Percentiles rank a stretch among this genome's conserved stretches.
Conservation (phyloP, 2,888 invertebrate genomes). For the Chymomyza procnemis region DNA sequence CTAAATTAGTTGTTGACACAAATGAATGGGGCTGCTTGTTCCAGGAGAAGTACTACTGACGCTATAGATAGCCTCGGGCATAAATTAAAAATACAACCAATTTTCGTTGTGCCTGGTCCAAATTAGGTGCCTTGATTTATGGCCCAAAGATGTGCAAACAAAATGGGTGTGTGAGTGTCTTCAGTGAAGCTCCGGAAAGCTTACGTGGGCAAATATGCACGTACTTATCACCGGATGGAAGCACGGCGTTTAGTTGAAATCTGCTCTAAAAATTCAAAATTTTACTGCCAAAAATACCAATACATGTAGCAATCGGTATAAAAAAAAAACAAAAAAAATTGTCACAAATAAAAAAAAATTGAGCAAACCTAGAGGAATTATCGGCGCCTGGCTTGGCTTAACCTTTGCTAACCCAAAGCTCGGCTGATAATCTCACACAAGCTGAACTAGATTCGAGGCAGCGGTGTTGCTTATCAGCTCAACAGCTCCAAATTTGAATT, state of each 20-base stretch:
- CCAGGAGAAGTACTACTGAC: slow-evolving; percentile 17
- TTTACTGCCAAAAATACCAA: slow-evolving; percentile 8
- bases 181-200: neutral
- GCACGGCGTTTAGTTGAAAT: slow-evolving; percentile 14
- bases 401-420: slow-evolving; percentile 46
- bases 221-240: slow-evolving; percentile 49
- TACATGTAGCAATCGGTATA: neutral
- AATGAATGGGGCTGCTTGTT: neutral
- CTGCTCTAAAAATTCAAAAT: slow-evolving; percentile 8
- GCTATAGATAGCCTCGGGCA: slow-evolving; percentile 32
- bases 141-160: slow-evolving; percentile 7
- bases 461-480: slow-evolving; percentile 41
- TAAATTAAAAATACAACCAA: slow-evolving; percentile 24
- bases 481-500: slow-evolving; percentile 9
- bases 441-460: slow-evolving; percentile 59
- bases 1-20: slow-evolving; percentile 1
- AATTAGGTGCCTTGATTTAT: slow-evolving; percentile 43
- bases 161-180: no score
- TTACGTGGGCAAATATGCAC: neutral
- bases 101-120: slow-evolving; percentile 48
- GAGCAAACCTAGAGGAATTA: slow-evolving; percentile 20
- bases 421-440: slow-evolving; percentile 46
- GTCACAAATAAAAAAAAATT: neutral
- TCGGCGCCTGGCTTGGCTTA: slow-evolving; percentile 34
- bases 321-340: no score